Conservation (phyloP, 2,888 invertebrate genomes). For the Tolmerus cingulatus region DNA sequence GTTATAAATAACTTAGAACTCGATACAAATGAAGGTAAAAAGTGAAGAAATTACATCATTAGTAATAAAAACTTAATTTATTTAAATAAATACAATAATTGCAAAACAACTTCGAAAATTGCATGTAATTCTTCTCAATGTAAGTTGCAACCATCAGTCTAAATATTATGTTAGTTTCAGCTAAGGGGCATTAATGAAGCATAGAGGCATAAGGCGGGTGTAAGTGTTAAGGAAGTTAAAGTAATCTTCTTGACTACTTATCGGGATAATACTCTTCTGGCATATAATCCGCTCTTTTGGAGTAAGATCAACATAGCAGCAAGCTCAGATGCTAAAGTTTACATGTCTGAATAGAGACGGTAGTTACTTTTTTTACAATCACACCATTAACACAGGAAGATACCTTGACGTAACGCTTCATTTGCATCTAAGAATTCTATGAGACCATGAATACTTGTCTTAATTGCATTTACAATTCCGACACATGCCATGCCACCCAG, state of each 20-base stretch:
- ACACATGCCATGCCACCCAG: neutral
- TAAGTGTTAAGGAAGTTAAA: neutral
- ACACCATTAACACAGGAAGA: neutral
- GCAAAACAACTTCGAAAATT: too few species aligned
- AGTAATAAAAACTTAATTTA: too few species aligned
- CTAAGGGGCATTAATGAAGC: neutral
- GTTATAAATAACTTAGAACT: too few species aligned
- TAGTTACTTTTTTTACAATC: neutral
- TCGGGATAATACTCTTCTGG: neutral
- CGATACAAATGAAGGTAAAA: too few species aligned
- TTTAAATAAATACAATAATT: too few species aligned
- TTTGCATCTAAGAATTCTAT: constrained; percentile 31
- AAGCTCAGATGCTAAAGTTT: neutral
- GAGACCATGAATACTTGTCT: constrained; percentile 27
- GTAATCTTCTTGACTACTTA: neutral
- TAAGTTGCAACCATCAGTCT: too few species aligned
- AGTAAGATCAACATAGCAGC: neutral
- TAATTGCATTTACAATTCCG: constrained; percentile 39
- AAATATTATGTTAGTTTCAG: too few species aligned
- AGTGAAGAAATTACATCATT: too few species aligned
- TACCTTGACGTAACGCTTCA: constrained; percentile 25
- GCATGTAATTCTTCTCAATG: too few species aligned
- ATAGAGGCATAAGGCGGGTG: neutral
- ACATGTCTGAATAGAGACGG: neutral
- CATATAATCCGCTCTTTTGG: neutral